Base-by-base conservation (phyloP, 2,797 vertebrate genomes). In the Triplophysa bombifrons region DNA sequence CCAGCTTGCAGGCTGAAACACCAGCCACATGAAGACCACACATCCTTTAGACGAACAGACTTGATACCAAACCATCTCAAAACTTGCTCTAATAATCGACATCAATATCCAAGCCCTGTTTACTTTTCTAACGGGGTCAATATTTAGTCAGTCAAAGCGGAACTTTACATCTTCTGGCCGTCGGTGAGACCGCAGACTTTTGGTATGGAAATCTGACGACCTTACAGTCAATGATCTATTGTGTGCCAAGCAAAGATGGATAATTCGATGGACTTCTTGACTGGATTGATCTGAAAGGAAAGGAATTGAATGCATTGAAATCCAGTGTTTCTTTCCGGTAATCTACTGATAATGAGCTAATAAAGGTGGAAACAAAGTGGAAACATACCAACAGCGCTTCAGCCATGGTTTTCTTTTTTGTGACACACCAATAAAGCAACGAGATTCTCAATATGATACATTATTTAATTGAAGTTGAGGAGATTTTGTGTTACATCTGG, bases 1-100 rank as follows among this genome's bases (percentile, higher is more conserved):
- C 97, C 78, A 96, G 96, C 90, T 95, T 97, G 68, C 95, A 96
- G 84, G 96, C 96, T 0, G 98, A 99, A 93, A 86, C 83, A n/a
- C 85, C 76, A n/a, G 83, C 85, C 68, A 86, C 85, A 79, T 86
- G 78, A 22, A 27, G 25, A 20, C 74, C 44, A 25, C 67, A 22
- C 64, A 41, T 34, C 20, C 5, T 27, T 64, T 22, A 63, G 16
- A 22, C 27, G 44, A n/a, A 6, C 73, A 76, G 22, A 61, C 55
- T 68, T 51, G 53, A 65, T 46, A 27, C 66, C 56, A 68, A 80
- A 71, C 76, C 63, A 48, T 74, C 48, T 44, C 63, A 41, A 38
- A 64, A 41, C 63, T 65, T n/a, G 30, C n/a, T n/a, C 34, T 44
- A n/a, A 69, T 79, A 63, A 81, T 80, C 22, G 73, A 68, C 48